Evolutionary conservation across 2,888 invertebrate genomes (phyloP).

Genomic region (Hydraecia micacea): DNA sequence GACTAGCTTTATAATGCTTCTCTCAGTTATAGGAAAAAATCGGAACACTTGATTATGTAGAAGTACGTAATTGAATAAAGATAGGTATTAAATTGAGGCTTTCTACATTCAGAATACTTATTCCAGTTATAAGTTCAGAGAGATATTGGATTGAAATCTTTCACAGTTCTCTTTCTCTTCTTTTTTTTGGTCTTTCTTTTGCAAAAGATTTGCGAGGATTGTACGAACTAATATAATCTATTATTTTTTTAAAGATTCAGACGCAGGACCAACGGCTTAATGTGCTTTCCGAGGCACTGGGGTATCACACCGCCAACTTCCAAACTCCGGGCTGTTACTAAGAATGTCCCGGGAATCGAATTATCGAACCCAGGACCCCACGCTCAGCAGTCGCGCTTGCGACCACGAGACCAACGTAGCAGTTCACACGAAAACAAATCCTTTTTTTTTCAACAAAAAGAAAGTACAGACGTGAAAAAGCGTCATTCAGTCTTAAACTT

Average conservation of each 20-base stretch:
- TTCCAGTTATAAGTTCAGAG: background rate
- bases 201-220: constrained; percentile 6
- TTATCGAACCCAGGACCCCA: too few species aligned
- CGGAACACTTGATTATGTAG: background rate
- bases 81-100: too few species aligned
- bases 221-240: constrained; percentile 4
- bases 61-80: background rate
- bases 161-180: too few species aligned
- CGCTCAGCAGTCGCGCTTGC: too few species aligned
- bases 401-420: too few species aligned
- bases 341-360: too few species aligned
- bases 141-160: background rate
- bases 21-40: background rate
- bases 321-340: too few species aligned
- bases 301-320: too few species aligned
- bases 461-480: background rate
- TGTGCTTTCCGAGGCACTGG: too few species aligned
- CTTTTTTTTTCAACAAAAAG: background rate
- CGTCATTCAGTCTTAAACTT: background rate
- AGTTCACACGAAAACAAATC: background rate
- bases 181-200: too few species aligned
- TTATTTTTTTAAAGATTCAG: too few species aligned
- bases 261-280: too few species aligned
- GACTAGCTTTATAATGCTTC: background rate
- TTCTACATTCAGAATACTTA: background rate